phyloP scores from a whole-genome alignment of 2,113 vertebrate species.

The Nothocercus julius region DNA sequence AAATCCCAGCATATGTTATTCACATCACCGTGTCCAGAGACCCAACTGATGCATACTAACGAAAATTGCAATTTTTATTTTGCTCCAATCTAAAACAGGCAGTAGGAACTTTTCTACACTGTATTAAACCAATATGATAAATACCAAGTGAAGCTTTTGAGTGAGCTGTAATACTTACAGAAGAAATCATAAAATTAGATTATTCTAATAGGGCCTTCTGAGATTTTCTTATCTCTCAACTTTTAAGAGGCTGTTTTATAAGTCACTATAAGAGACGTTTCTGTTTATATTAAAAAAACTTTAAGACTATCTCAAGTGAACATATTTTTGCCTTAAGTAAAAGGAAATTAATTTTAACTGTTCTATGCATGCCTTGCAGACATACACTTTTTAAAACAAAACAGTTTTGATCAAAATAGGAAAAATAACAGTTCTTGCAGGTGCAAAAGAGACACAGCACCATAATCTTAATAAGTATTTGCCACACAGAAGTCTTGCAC shows the following conservation, averaged over 20 bases:
- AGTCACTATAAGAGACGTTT: background rate
- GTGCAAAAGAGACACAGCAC: background rate
- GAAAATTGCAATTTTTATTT: background rate
- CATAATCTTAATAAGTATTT: background rate
- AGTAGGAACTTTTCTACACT: background rate
- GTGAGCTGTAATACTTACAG: background rate
- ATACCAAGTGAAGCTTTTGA: background rate
- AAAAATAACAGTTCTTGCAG: background rate
- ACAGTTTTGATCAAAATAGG: background rate
- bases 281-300: background rate
- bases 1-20: slow-evolving; percentile 37
- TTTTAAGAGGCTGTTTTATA: background rate
- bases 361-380: background rate
- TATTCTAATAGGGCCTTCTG: background rate
- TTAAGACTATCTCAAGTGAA: background rate
- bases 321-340: background rate
- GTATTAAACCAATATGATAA: background rate
- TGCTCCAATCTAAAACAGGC: background rate
- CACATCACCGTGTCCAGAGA: background rate
- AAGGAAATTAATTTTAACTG: background rate
- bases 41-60: background rate
- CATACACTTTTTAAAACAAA: background rate
- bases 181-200: background rate
- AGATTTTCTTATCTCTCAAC: background rate
- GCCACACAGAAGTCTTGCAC: background rate